phyloP scores from a whole-genome alignment of 2,888 invertebrate species.

The Dicyrtoma fusca region DNA sequence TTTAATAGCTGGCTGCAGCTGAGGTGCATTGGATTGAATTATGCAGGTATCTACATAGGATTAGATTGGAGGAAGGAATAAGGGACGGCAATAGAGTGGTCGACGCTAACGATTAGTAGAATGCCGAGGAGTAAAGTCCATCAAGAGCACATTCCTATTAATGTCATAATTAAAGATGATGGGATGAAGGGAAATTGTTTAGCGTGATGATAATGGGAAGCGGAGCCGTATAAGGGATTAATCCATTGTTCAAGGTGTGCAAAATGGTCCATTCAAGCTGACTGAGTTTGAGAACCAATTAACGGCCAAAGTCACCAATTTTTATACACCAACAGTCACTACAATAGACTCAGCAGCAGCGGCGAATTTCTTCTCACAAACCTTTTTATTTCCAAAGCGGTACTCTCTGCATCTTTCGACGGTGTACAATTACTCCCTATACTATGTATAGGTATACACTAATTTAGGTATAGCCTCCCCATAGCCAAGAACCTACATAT shows the following conservation, averaged over 20 bases:
- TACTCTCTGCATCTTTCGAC: too few species aligned
- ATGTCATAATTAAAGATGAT: conserved; percentile 40
- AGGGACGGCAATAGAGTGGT: too few species aligned
- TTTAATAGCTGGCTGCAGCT: too few species aligned
- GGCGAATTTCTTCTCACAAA: too few species aligned
- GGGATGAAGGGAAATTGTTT: conserved; percentile 32
- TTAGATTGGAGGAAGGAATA: not conserved
- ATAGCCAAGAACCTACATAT: too few species aligned
- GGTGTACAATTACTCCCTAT: too few species aligned
- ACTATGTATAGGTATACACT: too few species aligned
- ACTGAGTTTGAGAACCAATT: conserved; percentile 33
- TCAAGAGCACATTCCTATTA: conserved; percentile 39
- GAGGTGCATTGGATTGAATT: too few species aligned
- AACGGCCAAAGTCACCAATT: conserved; percentile 28
- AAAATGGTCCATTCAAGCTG: conserved; percentile 30
- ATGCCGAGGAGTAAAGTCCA: conserved; percentile 16
- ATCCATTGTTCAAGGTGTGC: conserved; percentile 33
- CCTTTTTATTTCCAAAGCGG: too few species aligned
- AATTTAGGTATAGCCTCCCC: too few species aligned
- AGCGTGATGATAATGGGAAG: conserved; percentile 28
- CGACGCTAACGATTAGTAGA: not conserved
- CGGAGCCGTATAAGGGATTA: conserved; percentile 28
- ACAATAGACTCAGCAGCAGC: too few species aligned
- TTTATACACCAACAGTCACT: not conserved
- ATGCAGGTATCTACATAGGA: too few species aligned